Percentiles rank a stretch among this genome's conserved stretches.
These are phyloP conservation scores for Pangasius djambal DNA, from an alignment of 2,797 vertebrate species.

Conservation along the genomic window DNA sequence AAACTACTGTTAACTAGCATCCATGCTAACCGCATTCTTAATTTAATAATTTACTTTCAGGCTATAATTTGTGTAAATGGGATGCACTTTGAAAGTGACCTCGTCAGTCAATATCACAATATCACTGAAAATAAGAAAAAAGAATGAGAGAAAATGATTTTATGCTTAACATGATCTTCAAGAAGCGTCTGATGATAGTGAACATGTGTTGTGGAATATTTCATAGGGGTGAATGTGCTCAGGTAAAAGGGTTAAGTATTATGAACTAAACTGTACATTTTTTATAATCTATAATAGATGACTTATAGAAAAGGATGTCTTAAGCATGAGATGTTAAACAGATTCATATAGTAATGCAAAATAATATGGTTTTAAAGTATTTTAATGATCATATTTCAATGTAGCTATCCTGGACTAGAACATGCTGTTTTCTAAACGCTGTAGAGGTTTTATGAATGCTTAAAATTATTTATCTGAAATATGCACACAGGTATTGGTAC, in stretches of 20 bases:
- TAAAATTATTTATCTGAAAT: background rate
- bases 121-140: background rate
- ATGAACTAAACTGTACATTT: background rate
- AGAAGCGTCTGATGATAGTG: background rate
- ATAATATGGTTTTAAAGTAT: background rate
- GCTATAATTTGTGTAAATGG: background rate
- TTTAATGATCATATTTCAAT: background rate
- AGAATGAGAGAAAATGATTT: background rate
- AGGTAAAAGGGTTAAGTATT: background rate
- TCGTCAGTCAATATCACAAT: background rate
- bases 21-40: background rate
- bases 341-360: background rate
- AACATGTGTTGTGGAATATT: background rate
- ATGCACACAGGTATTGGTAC: background rate
- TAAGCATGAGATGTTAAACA: background rate
- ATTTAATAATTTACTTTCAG: background rate
- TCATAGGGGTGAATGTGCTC: background rate
- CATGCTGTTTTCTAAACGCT: too few species aligned
- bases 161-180: background rate
- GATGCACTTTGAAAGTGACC: background rate
- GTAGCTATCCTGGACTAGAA: background rate
- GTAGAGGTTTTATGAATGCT: background rate
- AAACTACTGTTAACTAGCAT: background rate
- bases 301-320: background rate
- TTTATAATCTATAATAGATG: background rate